These are phyloP conservation scores for Meliscaeva auricollis DNA, from an alignment of 2,888 invertebrate species.

Conservation along the genomic window DNA sequence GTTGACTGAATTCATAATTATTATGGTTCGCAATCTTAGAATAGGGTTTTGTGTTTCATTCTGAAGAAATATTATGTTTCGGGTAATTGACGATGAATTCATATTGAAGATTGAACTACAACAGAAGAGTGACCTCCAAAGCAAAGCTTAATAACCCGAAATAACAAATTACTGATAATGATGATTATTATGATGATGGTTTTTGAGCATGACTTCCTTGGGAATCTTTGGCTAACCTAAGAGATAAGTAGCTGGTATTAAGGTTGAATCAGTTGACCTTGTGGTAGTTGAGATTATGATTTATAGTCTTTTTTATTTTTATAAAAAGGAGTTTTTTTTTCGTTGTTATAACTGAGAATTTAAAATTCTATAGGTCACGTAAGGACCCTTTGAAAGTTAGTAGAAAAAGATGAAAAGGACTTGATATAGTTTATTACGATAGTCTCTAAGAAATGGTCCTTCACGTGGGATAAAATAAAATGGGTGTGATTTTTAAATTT, in stretches of 20 bases:
- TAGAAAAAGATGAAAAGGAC: not conserved
- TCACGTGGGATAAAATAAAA: too few relatives aligned
- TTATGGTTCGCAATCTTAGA: slow-evolving; percentile 7
- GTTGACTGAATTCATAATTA: slow-evolving; percentile 33
- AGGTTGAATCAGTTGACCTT: not conserved
- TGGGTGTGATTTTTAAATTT: too few relatives aligned
- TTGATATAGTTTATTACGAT: not conserved
- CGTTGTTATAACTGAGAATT: not conserved
- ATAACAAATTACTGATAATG: slow-evolving; percentile 8
- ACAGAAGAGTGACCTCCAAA: slow-evolving; percentile 23
- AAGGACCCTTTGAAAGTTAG: too few relatives aligned
- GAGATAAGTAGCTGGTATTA: not conserved
- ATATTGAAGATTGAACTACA: slow-evolving; percentile 6
- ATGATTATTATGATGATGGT: not conserved
- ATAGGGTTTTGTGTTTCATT: slow-evolving; percentile 16
- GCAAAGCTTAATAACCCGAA: slow-evolving; percentile 39
- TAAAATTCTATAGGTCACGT: too few relatives aligned
- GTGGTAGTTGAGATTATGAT: not conserved
- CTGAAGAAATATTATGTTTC: slow-evolving; percentile 34
- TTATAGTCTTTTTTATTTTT: not conserved
- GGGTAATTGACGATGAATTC: slow-evolving; percentile 36
- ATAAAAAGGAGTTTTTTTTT: not conserved
- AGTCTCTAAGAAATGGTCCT: not conserved
- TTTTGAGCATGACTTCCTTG: not conserved
- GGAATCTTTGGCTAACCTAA: not conserved